These are phyloP conservation scores for Gallinago undulata DNA, from an alignment of 2,113 vertebrate genomes.

Conservation along the genomic window DNA sequence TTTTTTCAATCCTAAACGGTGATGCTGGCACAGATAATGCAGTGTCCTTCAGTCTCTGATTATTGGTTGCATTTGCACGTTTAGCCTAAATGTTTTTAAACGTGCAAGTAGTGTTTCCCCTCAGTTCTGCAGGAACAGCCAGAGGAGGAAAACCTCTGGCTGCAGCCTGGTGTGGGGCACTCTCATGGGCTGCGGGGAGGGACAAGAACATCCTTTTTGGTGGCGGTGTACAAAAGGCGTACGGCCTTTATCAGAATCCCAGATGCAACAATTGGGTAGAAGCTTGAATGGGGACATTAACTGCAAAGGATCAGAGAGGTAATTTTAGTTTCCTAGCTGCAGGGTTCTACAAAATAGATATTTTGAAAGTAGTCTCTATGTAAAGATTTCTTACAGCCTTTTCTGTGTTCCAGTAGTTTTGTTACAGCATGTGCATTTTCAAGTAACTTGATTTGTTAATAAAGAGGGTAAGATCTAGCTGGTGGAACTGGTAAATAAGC, in stretches of 20 bases:
- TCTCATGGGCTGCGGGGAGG: fast-evolving
- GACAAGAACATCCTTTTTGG: not conserved
- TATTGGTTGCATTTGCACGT: fast-evolving
- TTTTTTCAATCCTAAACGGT: fast-evolving
- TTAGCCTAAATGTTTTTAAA: too few relatives aligned
- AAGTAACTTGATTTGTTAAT: not conserved
- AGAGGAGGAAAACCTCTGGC: not conserved
- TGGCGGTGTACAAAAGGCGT: fast-evolving
- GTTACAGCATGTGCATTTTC: not conserved
- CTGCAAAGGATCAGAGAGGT: not conserved
- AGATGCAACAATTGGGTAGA: not conserved
- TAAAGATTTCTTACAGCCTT: not conserved
- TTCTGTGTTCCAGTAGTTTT: not conserved
- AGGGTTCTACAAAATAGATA: not conserved
- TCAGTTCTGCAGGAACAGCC: too few relatives aligned
- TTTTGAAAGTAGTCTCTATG: not conserved
- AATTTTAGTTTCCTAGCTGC: not conserved
- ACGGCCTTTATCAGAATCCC: not conserved
- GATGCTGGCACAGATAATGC: fast-evolving
- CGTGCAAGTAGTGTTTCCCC: fast-evolving
- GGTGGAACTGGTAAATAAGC: not conserved
- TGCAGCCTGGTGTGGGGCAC: too few relatives aligned
- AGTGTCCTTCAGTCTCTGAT: fast-evolving
- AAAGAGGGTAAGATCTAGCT: not conserved
- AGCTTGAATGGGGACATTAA: not conserved